A percentile compares a stretch with the other conserved stretches of the same genome.
phyloP scores from a whole-genome alignment of 1,140 invertebrate genomes.

The Sycophaga agraensis region DNA sequence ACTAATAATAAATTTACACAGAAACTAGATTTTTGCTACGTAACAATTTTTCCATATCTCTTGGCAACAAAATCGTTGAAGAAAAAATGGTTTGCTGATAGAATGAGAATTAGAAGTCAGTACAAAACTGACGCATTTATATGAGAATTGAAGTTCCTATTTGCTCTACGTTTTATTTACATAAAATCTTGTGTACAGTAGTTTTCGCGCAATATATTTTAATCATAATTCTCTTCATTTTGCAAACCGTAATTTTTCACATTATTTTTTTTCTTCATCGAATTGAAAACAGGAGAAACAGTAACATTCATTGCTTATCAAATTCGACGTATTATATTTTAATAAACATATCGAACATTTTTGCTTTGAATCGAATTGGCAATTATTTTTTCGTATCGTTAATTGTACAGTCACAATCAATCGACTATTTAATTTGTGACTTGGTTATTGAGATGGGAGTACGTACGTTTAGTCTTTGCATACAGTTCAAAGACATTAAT shows the following conservation, averaged over 20 bases:
- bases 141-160: slow-evolving; percentile 39
- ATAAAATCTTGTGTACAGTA: slow-evolving; percentile 43
- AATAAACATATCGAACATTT: slow-evolving; percentile 30
- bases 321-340: slow-evolving; percentile 27
- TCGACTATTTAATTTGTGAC: slow-evolving; percentile 10
- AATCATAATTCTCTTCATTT: slow-evolving; percentile 20
- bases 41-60: slow-evolving; percentile 43
- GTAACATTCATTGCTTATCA: slow-evolving; percentile 24
- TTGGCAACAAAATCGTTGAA: slow-evolving; percentile 26
- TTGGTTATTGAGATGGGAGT: slow-evolving; percentile 22
- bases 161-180: slow-evolving; percentile 45
- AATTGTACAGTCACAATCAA: slow-evolving; percentile 5
- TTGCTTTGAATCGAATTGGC: slow-evolving; percentile 9
- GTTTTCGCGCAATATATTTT: slow-evolving; percentile 21
- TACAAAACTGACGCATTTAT: slow-evolving; percentile 32
- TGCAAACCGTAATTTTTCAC: slow-evolving; percentile 12
- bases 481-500: slow-evolving; percentile 11
- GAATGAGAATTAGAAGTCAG: slow-evolving; percentile 42
- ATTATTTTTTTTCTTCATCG: slow-evolving; percentile 16
- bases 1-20: slow-evolving; percentile 44
- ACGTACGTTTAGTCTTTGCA: slow-evolving; percentile 10
- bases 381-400: not conserved
- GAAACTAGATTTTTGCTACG: slow-evolving; percentile 42
- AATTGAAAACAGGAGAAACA: slow-evolving; percentile 28
- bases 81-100: slow-evolving; percentile 17